phyloP scores from a whole-genome alignment of 2,888 invertebrate genomes.

The Sicus ferrugineus region DNA sequence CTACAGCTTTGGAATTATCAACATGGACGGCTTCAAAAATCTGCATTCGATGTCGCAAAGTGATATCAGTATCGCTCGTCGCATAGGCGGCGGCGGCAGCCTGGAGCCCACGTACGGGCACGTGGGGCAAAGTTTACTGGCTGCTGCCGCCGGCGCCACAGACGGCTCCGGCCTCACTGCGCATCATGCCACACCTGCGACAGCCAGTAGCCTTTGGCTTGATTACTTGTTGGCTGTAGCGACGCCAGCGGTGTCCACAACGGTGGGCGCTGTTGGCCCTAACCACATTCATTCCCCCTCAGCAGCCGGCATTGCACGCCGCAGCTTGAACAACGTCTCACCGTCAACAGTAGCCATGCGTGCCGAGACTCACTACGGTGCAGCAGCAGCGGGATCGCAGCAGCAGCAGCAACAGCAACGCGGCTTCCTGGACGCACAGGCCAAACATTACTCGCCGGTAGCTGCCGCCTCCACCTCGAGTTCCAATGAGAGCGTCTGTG shows the following conservation, averaged over 20 bases:
- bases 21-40: conserved; percentile 59
- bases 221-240: conserved; percentile 59
- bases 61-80: conserved; percentile 57
- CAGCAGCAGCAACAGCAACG: conserved; percentile 57
- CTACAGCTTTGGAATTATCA: conserved; percentile 42
- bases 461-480: conserved; percentile 73
- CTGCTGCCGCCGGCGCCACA: conserved; percentile 44
- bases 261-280: conserved; percentile 43
- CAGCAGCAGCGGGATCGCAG: conserved; percentile 43
- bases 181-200: conserved; percentile 60
- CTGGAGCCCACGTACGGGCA: conserved; percentile 50
- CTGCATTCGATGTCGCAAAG: conserved; percentile 62
- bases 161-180: conserved; percentile 53
- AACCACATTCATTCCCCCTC: conserved; percentile 51
- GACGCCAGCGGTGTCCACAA: conserved; percentile 54
- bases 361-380: conserved; percentile 54
- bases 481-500: conserved; percentile 85
- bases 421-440: conserved; percentile 56
- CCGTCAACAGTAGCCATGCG: conserved; percentile 59
- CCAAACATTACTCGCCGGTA: conserved; percentile 60
- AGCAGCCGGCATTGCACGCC: conserved; percentile 47
- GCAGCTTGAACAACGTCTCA: conserved; percentile 57
- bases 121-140: conserved; percentile 45
- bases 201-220: conserved; percentile 55
- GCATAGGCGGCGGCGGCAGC: conserved; percentile 42